A percentile compares a stretch with the other conserved stretches of the same genome.
These are phyloP conservation scores for Glaucomys volans DNA, from an alignment of 2,113 vertebrate genomes.

Conservation along the genomic window DNA sequence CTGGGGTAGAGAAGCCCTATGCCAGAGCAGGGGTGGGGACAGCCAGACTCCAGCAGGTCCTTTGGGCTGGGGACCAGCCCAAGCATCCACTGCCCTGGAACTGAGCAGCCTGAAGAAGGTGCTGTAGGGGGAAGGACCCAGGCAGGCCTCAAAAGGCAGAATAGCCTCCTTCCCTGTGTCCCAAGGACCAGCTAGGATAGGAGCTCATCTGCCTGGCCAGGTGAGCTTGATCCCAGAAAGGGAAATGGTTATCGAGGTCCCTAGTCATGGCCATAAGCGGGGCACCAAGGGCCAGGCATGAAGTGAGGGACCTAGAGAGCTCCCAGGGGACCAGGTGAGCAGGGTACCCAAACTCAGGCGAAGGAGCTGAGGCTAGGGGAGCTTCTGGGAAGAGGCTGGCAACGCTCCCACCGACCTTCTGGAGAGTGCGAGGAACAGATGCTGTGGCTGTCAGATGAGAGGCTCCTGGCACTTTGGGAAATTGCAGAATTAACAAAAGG, in stretches of 20 bases:
- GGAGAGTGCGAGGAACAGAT: constrained; percentile 79
- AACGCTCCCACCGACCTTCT: constrained; percentile 71
- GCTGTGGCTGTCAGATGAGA: constrained; percentile 76
- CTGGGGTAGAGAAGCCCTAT: accelerated
- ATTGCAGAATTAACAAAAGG: constrained; percentile 79
- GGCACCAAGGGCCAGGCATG: neutral
- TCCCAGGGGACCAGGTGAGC: neutral
- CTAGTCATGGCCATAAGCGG: neutral
- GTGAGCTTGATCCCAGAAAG: neutral
- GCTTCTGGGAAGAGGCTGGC: constrained; percentile 64
- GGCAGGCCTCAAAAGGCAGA: neutral
- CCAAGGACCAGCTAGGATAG: neutral
- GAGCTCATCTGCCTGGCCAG: neutral
- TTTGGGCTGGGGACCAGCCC: neutral
- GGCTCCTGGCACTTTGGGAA: constrained; percentile 81
- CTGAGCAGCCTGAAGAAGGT: neutral
- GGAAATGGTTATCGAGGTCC: neutral
- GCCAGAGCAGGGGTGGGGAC: neutral
- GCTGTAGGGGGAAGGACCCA: neutral
- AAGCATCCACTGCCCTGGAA: neutral
- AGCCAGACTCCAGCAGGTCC: neutral
- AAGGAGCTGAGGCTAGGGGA: neutral
- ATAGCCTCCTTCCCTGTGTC: neutral
- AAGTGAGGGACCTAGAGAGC: neutral
- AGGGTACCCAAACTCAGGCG: neutral